These are phyloP conservation scores for Drosophila sucinea DNA, from an alignment of 1,140 invertebrate genomes.

Conservation along the genomic window DNA sequence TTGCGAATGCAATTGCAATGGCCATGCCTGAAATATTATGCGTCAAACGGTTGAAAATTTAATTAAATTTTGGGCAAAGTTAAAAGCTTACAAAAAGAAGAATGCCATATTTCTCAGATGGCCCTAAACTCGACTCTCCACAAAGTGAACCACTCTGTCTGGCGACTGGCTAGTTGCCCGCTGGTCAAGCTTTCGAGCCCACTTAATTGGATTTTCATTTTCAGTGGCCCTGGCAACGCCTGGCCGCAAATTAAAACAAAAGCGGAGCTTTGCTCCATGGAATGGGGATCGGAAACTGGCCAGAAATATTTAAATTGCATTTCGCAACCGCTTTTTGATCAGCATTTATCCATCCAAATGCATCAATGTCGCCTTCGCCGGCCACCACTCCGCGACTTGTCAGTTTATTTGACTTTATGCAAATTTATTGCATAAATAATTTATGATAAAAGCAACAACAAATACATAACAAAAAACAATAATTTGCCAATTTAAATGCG, in stretches of 20 bases:
- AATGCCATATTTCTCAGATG: conserved; percentile 41
- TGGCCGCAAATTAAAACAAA: conserved; percentile 60
- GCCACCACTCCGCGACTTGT: conserved; percentile 21
- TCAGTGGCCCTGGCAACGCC: conserved; percentile 12
- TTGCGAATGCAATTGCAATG: conserved; percentile 13
- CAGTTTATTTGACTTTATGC: conserved; percentile 55
- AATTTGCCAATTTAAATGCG: conserved; percentile 65
- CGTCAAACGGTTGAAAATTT: conserved; percentile 70
- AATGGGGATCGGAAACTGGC: conserved; percentile 20
- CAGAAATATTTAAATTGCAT: conserved; percentile 37
- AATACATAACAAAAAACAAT: conserved; percentile 33
- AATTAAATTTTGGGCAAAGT: conserved; percentile 68
- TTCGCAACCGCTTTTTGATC: conserved; percentile 14
- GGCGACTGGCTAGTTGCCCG: background rate
- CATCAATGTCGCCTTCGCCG: conserved; percentile 6
- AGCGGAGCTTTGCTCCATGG: conserved; percentile 19
- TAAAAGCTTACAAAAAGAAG: conserved; percentile 28
- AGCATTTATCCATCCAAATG: conserved; percentile 13
- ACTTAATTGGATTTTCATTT: conserved; percentile 66
- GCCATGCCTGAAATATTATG: conserved; percentile 64
- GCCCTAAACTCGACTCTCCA: conserved; percentile 37
- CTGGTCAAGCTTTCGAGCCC: conserved; percentile 32
- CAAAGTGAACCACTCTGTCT: background rate
- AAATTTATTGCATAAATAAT: conserved; percentile 72
- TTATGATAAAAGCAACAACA: conserved; percentile 43